Evolutionary conservation across 92 coral and sea anemone species (phyloP).

Genomic region (Phymanthus crucifer): DNA sequence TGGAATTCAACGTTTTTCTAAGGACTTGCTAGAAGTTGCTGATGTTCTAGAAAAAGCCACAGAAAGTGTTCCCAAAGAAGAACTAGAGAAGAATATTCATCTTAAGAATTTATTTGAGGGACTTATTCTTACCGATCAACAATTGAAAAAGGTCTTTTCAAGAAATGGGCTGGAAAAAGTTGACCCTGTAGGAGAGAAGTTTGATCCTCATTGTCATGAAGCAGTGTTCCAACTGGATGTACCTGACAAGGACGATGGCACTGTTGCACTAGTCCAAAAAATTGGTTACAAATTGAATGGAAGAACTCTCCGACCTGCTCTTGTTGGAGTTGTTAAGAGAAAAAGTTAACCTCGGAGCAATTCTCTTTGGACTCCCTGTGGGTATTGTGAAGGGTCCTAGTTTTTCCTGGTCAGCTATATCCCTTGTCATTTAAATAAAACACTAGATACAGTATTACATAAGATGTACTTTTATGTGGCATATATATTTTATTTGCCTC

Average conservation of each 20-base stretch:
- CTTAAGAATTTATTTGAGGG: constrained; percentile 92
- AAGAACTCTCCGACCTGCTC: constrained; percentile 93
- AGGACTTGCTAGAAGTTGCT: constrained; percentile 95
- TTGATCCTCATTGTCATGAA: constrained; percentile 94
- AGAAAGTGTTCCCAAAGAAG: constrained; percentile 81
- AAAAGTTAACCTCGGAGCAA: constrained; percentile 7
- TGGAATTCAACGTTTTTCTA: constrained; percentile 95
- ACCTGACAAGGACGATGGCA: constrained; percentile 92
- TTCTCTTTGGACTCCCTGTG: background rate
- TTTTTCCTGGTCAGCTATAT: background rate
- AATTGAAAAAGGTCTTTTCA: constrained; percentile 82
- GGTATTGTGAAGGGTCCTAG: background rate
- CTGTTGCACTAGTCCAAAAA: constrained; percentile 85
- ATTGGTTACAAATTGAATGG: constrained; percentile 94
- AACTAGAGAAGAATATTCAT: constrained; percentile 61
- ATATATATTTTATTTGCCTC: background rate
- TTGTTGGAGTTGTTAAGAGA: constrained; percentile 93
- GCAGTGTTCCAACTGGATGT: constrained; percentile 87
- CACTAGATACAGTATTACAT: background rate
- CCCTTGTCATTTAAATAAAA: background rate
- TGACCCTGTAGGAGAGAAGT: constrained; percentile 86
- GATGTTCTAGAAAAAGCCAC: constrained; percentile 96
- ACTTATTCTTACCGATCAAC: constrained; percentile 88
- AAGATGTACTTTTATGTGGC: background rate
- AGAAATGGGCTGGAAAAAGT: constrained; percentile 93